Evolutionary conservation across 2,888 invertebrate genomes (phyloP).

Genomic region (Cerastoderma edule): DNA sequence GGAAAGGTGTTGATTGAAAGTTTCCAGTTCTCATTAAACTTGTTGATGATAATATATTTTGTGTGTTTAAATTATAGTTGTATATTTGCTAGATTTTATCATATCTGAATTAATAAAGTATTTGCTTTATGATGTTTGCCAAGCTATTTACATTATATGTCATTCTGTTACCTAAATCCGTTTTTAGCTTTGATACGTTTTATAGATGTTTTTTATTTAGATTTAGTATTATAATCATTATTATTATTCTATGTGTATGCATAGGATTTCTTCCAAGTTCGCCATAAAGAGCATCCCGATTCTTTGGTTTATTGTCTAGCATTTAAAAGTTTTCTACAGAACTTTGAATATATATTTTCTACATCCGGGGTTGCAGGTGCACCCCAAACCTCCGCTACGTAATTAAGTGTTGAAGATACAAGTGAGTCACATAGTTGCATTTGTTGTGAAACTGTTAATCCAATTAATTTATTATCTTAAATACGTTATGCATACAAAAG

Average conservation of each 20-base stretch:
- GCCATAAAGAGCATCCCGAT: constrained; percentile 2
- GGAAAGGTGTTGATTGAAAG: background rate
- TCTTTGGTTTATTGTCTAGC: background rate
- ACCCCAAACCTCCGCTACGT: background rate
- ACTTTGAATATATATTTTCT: constrained; percentile 7
- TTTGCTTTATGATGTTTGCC: background rate
- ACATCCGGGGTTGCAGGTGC: background rate
- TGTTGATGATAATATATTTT: background rate
- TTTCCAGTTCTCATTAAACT: background rate
- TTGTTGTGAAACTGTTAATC: constrained; percentile 12
- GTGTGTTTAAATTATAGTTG: background rate
- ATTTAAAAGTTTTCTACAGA: constrained; percentile 19
- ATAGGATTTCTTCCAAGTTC: constrained; percentile 10
- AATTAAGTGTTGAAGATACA: background rate
- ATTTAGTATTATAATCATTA: background rate
- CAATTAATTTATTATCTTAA: background rate
- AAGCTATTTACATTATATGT: constrained; percentile 5
- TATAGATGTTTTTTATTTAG: background rate
- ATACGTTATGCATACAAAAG: constrained; percentile 1
- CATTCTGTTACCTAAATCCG: background rate
- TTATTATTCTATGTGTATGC: background rate
- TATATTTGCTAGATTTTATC: background rate
- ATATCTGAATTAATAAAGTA: background rate
- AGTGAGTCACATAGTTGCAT: background rate
- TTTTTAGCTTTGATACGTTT: background rate